Evolutionary conservation across 2,888 invertebrate species (phyloP).

Genomic region (Hanleya hanleyi): DNA sequence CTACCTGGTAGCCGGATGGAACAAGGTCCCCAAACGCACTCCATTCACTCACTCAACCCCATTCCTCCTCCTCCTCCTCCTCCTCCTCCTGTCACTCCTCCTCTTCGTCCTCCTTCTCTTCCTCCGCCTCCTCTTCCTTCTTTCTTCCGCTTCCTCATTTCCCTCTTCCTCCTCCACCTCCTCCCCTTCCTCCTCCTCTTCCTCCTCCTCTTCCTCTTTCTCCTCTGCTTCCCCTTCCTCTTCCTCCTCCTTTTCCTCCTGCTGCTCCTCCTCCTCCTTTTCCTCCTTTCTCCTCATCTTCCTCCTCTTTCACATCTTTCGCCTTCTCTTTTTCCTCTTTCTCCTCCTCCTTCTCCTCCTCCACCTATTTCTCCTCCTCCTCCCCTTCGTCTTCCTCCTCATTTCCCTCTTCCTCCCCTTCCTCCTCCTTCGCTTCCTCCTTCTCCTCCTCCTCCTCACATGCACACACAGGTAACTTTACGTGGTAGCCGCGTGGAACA

Average conservation of each 20-base stretch:
- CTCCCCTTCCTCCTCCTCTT: background rate
- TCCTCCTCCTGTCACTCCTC: constrained; percentile 29
- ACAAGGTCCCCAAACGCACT: background rate
- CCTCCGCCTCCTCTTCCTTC: too few species aligned
- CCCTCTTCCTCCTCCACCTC: constrained; percentile 22
- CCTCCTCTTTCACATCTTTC: background rate
- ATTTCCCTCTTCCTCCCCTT: background rate
- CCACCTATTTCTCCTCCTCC: too few species aligned
- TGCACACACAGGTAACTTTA: too few species aligned
- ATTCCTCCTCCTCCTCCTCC: background rate
- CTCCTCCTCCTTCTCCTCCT: too few species aligned
- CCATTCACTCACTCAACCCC: too few species aligned
- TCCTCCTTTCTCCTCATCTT: background rate
- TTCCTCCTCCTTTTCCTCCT: background rate
- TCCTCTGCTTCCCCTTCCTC: background rate
- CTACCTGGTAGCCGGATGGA: too few species aligned
- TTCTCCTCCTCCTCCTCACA: too few species aligned
- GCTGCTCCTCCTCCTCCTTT: background rate
- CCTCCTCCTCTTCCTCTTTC: background rate
- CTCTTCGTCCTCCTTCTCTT: too few species aligned
- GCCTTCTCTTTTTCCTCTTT: background rate
- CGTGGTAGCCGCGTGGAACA: too few species aligned
- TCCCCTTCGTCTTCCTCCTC: background rate
- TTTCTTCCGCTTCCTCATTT: too few species aligned
- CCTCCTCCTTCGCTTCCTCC: background rate